These are phyloP conservation scores for Agrotis exclamationis DNA, from an alignment of 2,888 invertebrate genomes.

Conservation along the genomic window DNA sequence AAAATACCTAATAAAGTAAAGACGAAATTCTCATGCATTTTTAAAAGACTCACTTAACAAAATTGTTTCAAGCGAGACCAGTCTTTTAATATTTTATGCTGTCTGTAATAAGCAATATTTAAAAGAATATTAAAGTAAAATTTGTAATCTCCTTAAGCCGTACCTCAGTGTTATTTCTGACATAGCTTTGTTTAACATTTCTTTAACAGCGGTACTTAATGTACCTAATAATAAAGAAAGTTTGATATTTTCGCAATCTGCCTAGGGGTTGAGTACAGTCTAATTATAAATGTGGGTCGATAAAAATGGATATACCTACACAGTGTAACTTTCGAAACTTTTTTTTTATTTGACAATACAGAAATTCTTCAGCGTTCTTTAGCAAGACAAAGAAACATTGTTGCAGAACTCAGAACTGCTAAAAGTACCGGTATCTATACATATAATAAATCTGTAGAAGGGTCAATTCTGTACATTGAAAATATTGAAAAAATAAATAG, in stretches of 20 bases:
- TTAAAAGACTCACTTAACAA: slow-evolving; percentile 4
- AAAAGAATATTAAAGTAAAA: slow-evolving; percentile 2
- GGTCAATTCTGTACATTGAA: too few relatives aligned
- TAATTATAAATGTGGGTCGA: neutral
- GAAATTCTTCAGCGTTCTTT: neutral
- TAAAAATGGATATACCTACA: too few relatives aligned
- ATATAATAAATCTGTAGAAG: too few relatives aligned
- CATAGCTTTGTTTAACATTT: neutral
- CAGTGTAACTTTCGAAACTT: neutral
- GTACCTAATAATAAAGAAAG: neutral
- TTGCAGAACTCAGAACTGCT: too few relatives aligned
- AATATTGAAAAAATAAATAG: too few relatives aligned
- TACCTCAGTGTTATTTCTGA: neutral
- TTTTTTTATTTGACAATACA: neutral
- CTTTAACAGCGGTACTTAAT: neutral
- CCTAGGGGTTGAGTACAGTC: neutral
- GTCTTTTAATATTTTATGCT: slow-evolving; percentile 18
- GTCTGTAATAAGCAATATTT: neutral
- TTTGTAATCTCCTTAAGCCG: neutral
- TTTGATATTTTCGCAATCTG: neutral
- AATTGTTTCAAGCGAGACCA: neutral
- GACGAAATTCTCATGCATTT: neutral
- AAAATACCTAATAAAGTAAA: too few relatives aligned
- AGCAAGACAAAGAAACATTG: neutral
- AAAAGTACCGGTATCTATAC: too few relatives aligned